Base-by-base conservation (phyloP, 2,888 invertebrate genomes). In the Tinea trinotella region DNA sequence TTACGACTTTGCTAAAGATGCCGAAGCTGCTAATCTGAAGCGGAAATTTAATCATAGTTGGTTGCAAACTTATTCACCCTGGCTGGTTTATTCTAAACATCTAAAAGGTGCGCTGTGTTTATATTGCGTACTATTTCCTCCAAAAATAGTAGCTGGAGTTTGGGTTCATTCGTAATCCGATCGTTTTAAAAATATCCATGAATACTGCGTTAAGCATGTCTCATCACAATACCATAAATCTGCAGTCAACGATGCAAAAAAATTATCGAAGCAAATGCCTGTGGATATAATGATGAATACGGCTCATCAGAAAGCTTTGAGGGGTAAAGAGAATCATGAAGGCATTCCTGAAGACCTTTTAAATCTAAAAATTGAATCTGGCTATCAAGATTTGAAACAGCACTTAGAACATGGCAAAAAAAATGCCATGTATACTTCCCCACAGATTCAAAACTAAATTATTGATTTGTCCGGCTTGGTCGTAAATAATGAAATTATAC, bases 391-490 rank as follows among this genome's bases (percentile, higher is more conserved):
- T 55, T 57, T 55, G 58, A 60, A 19, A 49, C 30, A 54, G 49
- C 54, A 56, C 34, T 56, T 56, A 52, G 50, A 52, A 54, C 54
- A 56, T 49, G 57, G 57, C 34, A 54, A 58, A 54, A 58, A 58
- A 52, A 58, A 57, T 57, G 55, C 57, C 53, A 46, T 44, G 40
- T 58, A 58, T 56, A 54, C 50, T 52, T 55, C 56, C 48, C 46
- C 55, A 53, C 40, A 53, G 44, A 57, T 56, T 54, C 56, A 57
- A 58, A 61, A 62, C 59, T 56, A 63, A 54, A 54, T 64, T 40
- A 58, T 62, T 55, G 46, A 59, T 58, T 49, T 62, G 58, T 59
- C 57, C 59, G 55, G 59, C 44, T 55, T 58, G 54, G 56, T 59
- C 55, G 54, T 58, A 36, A 56, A 30, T 58, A 56, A 61, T 50